These are phyloP conservation scores for Bombus breviceps DNA, from an alignment of 1,140 invertebrate genomes.

Conservation along the genomic window DNA sequence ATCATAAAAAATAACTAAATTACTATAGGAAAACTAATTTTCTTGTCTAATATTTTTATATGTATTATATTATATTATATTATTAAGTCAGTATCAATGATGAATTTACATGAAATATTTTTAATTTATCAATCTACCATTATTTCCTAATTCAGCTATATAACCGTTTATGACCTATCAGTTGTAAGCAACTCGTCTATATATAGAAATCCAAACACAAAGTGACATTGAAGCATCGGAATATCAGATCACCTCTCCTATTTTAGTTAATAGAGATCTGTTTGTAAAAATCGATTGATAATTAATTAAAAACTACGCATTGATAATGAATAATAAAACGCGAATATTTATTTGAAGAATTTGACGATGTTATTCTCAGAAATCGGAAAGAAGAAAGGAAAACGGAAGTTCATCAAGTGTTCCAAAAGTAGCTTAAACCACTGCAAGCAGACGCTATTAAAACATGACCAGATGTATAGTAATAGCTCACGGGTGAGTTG, in stretches of 20 bases:
- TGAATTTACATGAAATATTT: not conserved
- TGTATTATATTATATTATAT: not conserved
- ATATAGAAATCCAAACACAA: not conserved
- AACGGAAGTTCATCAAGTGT: conserved; percentile 31
- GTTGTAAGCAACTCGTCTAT: not conserved
- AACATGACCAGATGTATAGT: conserved; percentile 16
- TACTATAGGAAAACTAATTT: not conserved
- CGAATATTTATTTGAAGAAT: not conserved
- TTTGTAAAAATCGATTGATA: not conserved
- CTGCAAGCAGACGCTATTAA: not conserved
- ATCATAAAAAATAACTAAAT: too few species aligned
- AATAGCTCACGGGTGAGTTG: not conserved
- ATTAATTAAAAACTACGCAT: not conserved
- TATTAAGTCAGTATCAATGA: not conserved
- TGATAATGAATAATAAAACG: not conserved
- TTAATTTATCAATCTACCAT: not conserved
- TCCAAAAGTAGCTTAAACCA: not conserved
- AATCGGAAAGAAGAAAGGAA: conserved; percentile 12
- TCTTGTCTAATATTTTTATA: not conserved
- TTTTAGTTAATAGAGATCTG: not conserved
- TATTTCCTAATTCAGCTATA: not conserved
- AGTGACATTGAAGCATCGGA: not conserved
- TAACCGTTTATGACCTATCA: not conserved
- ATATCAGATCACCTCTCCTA: not conserved
- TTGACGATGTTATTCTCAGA: conserved; percentile 42